A percentile compares a stretch with the other conserved stretches of the same genome.
Conservation (phyloP, 2,888 invertebrate genomes). For the Caenorhabditis drosophilae region DNA sequence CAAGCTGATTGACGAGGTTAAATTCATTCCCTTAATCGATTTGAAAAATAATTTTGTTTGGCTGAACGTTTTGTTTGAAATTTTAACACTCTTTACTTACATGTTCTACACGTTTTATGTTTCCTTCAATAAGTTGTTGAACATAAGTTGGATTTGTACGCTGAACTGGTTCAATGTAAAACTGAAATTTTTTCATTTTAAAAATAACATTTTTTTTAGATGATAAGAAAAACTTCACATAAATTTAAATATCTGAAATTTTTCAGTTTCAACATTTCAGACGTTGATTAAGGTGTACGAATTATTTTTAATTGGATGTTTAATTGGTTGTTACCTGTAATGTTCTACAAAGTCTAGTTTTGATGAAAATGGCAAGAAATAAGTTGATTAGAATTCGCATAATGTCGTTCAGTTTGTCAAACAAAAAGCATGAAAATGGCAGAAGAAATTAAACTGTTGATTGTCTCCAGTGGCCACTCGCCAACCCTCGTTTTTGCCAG, state of each 20-base stretch:
- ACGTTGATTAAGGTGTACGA: too few relatives aligned
- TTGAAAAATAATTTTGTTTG: too few relatives aligned
- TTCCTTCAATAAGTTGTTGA: conserved; percentile 51
- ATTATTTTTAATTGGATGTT: too few relatives aligned
- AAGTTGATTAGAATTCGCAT: too few relatives aligned
- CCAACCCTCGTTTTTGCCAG: conserved; percentile 8
- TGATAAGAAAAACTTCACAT: not conserved
- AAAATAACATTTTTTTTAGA: conserved; percentile 10
- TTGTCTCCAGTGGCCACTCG: not conserved
- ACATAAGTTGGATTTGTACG: conserved; percentile 49
- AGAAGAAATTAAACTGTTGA: not conserved
- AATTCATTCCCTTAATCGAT: conserved; percentile 42
- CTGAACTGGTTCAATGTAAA: conserved; percentile 51
- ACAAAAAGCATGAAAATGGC: too few relatives aligned
- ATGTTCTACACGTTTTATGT: conserved; percentile 42
- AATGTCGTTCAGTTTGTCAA: too few relatives aligned
- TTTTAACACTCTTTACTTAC: too few relatives aligned
- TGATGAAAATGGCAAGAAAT: conserved; percentile 2
- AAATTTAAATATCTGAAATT: too few relatives aligned
- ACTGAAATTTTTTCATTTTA: conserved; percentile 29
- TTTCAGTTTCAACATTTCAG: too few relatives aligned
- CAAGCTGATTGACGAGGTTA: conserved; percentile 58
- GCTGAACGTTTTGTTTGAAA: too few relatives aligned
- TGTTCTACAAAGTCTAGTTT: conserved; percentile 21
- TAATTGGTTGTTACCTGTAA: conserved; percentile 32